Evolutionary conservation across 53 echinoderm and acorn worm genomes (phyloP), one percentile per base, ranked within the genome.

Genomic region (Arbacia lixula): DNA sequence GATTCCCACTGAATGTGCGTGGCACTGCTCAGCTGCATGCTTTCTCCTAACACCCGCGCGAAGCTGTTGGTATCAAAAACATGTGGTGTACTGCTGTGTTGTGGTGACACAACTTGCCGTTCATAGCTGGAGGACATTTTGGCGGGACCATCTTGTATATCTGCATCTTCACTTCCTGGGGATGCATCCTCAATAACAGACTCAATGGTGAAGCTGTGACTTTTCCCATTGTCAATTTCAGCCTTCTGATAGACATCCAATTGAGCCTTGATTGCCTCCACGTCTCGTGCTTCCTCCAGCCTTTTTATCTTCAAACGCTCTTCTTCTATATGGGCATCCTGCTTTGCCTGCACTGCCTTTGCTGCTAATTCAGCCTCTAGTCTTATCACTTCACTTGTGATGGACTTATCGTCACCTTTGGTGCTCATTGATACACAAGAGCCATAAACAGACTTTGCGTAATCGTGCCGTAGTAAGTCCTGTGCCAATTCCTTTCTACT

Each of bases 1-100:
- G 81, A 32, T 68, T 80, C 11, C 87, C 79, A 19, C 65, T 51
- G 34, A 87, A 87, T 5, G 58, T 60, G 8, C 8, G 34, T 0
- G 80, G 80, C 0, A 80, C 79, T 6, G 80, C 32, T 87, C 20
- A 40, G 55, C 5, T 87, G 34, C 68, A 87, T 67, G 20, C 38
- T 60, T 28, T 68, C 79, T 53, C 80, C 81, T 26, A 87, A 42
- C 14, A 51, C 71, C 22, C 68, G 67, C 8, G 60, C 39, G 26
- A 78, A 78, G 4, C 16, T 9, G 2, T 60, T 32, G 37, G 37
- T 36, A 41, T 78, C 78, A 22, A 60, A 35, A 8, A 14, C 8
- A 8, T 8, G 8, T 46, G 49, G 30, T 64, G 65, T 8, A 30
- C 3, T 31, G 33, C 31, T 64, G 58, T 57, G 17, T 57, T 57